Percentiles rank a stretch among this genome's conserved stretches.
Conservation (phyloP, 2,888 invertebrate genomes). For the Argynnis bischoffii region DNA sequence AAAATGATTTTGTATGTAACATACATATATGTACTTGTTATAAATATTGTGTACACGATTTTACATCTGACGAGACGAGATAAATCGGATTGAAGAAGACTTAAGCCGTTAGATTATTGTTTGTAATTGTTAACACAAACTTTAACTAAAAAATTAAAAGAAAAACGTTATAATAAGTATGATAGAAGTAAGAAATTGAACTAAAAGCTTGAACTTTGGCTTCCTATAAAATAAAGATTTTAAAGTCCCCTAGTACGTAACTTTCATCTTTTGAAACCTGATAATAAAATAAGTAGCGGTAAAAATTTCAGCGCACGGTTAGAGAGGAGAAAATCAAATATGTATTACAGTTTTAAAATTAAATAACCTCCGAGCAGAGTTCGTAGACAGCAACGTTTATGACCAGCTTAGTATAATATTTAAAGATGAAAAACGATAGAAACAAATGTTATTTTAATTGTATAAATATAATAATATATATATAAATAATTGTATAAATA, state of each 20-base stretch:
- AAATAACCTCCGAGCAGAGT: constrained; percentile 16
- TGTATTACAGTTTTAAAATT: constrained; percentile 19
- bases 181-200: background rate
- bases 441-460: background rate
- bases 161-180: no score
- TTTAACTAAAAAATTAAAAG: no score
- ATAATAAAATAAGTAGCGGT: constrained; percentile 24
- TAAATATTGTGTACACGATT: background rate
- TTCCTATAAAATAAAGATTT: constrained; percentile 11
- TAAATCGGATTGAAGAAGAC: no score
- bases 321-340: constrained; percentile 24
- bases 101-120: no score
- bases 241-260: constrained; percentile 2
- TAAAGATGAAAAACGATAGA: background rate
- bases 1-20: no score
- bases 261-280: constrained; percentile 7
- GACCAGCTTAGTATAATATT: constrained; percentile 15
- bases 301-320: constrained; percentile 19
- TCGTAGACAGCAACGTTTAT: constrained; percentile 15
- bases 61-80: no score
- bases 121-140: no score
- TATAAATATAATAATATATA: no score
- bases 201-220: background rate
- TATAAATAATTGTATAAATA: no score
- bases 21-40: background rate